Base-by-base conservation (phyloP, 2,113 vertebrate genomes). In the Periophthalmus modestus region DNA sequence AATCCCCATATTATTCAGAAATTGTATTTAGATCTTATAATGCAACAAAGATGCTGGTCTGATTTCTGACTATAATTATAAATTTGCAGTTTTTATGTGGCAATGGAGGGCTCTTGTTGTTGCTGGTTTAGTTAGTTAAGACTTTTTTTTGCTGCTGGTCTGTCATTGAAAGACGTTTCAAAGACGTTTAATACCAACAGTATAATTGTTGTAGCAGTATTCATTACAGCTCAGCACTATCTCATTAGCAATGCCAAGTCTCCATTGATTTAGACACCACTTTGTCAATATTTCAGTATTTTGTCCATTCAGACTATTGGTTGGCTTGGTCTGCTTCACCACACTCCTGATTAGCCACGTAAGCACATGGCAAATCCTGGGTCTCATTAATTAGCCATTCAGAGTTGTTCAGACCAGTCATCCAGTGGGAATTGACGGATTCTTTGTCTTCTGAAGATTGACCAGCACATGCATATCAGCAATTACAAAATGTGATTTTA, bases 271-370 rank as follows among this genome's bases (percentile, higher is more conserved):
- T 46, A 69, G 66, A 75, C 81, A 70, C 66, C 78, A 50, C 74
- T 72, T 75, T 82, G 88, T 90, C 90, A 86, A 89, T 92, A 85
- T 70, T 50, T 13, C 75, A 7, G 75, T 79, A 80, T 86, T 90
- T 89, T 89, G 87, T 85, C 86, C 81, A 84, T 84, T 90, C 85
- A 86, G 91, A 83, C 82, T 73, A 34, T 84, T 54, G 75, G 77
- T 75, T 73, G 81, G 73, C 73, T 87, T 71, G 74, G 77, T 83
- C 69, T 88, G 88, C 87, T 79, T 72, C 28, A 82, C 61, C 63
- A 72, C 24, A 62, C 59, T 62, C 24, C 24, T 62, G 59, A 62
- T 83, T 74, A 84, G 88, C 90, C 88, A 21, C 33, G 62, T 65
- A 65, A 65, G 62, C 66, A 83, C 81, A 2, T 82, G 80, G 86